phyloP scores from a whole-genome alignment of 2,797 vertebrate genomes.

The Scolopax bukidnonensis region DNA sequence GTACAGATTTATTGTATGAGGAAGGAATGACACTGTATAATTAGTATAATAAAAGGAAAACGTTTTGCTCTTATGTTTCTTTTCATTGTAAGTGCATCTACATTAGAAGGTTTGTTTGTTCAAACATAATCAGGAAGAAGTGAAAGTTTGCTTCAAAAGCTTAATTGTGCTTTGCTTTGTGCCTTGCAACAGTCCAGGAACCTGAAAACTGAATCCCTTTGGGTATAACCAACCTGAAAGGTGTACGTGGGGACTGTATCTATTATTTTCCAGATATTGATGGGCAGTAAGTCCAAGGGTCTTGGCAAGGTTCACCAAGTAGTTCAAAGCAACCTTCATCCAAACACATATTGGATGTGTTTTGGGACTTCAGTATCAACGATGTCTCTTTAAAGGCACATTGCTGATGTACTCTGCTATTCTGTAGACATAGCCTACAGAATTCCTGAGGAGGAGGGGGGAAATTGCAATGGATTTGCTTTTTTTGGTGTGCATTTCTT shows the following conservation, averaged over 20 bases:
- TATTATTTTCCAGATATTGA: rapidly evolving
- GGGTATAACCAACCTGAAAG: neutral
- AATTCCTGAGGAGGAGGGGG: rapidly evolving
- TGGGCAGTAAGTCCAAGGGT: neutral
- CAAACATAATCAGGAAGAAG: neutral
- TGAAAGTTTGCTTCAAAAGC: neutral
- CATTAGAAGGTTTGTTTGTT: neutral
- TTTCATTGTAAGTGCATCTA: neutral
- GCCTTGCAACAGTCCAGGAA: neutral
- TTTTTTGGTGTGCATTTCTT: neutral
- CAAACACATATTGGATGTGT: neutral
- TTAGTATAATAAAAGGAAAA: neutral
- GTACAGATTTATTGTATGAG: neutral
- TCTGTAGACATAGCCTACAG: neutral
- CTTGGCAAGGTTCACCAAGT: neutral
- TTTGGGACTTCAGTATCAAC: neutral
- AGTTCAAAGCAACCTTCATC: neutral
- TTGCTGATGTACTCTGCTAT: neutral
- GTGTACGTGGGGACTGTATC: neutral
- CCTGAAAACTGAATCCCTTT: neutral
- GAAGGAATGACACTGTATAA: neutral
- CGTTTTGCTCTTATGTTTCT: neutral
- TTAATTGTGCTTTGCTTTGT: neutral
- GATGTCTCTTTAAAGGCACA: neutral
- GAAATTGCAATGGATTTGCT: neutral